phyloP scores from a whole-genome alignment of 2,113 vertebrate species.

The Gallinago paraguaiae region DNA sequence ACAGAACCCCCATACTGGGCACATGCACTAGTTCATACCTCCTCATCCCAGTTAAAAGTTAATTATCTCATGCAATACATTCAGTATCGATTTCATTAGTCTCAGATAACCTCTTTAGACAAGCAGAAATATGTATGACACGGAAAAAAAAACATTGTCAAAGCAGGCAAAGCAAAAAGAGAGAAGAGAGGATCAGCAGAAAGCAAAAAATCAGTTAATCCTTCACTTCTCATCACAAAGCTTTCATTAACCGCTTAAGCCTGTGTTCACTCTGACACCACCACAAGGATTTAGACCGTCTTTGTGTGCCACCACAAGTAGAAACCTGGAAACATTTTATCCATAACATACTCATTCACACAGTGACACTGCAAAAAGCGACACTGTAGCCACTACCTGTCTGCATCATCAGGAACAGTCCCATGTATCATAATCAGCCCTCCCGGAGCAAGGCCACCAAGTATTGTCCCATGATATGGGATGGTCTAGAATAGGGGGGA shows the following conservation, averaged over 20 bases:
- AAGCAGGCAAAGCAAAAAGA: background rate
- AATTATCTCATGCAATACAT: background rate
- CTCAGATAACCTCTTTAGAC: background rate
- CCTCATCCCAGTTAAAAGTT: background rate
- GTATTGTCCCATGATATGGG: conserved; percentile 85
- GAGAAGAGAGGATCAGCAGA: background rate
- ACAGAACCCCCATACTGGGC: background rate
- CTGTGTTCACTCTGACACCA: background rate
- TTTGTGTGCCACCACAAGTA: background rate
- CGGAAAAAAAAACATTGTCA: background rate
- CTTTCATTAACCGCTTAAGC: background rate
- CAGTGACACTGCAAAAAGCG: background rate
- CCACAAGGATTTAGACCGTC: background rate
- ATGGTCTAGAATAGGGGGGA: conserved; percentile 67
- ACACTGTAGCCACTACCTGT: conserved; percentile 78
- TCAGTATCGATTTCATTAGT: background rate
- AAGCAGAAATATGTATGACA: background rate
- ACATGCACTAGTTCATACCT: background rate
- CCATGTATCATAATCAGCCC: conserved; percentile 87
- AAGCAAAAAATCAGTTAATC: background rate
- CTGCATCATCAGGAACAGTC: conserved; percentile 75
- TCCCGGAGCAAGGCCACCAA: conserved; percentile 82
- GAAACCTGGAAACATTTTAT: background rate
- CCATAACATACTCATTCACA: background rate
- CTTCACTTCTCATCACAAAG: background rate